Percentiles rank a stretch among this genome's conserved stretches.
phyloP scores from a whole-genome alignment of 2,113 vertebrate species.

The Silurus glanis region DNA sequence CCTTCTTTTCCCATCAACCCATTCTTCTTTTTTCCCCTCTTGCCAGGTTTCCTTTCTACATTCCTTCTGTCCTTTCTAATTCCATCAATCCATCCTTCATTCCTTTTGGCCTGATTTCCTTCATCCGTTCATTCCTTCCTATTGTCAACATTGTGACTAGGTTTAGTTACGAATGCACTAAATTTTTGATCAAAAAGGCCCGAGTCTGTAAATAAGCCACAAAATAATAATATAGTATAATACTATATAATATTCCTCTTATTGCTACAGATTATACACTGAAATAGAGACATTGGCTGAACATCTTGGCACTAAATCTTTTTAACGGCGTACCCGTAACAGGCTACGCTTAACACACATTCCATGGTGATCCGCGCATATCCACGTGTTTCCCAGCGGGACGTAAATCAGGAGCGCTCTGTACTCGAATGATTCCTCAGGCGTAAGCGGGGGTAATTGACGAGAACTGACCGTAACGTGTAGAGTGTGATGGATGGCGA shows the following conservation, averaged over 20 bases:
- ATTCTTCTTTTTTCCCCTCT: no score
- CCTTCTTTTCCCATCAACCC: no score
- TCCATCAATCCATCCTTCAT: no score
- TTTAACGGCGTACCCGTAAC: slow-evolving; percentile 21
- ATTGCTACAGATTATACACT: neutral
- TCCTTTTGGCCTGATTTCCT: no score
- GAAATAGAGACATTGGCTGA: neutral
- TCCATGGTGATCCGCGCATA: slow-evolving; percentile 10
- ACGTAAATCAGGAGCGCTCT: slow-evolving; percentile 38
- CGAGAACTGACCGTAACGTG: slow-evolving; percentile 10
- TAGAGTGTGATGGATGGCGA: slow-evolving; percentile 57
- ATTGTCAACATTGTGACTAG: neutral
- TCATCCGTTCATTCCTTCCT: no score
- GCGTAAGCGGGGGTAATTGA: slow-evolving; percentile 19
- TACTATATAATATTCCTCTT: neutral
- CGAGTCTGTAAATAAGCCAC: neutral
- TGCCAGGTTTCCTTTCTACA: no score
- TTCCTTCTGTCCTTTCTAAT: no score
- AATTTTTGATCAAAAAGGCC: no score
- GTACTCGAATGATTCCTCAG: slow-evolving; percentile 17
- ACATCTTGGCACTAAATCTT: slow-evolving; percentile 12
- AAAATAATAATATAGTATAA: neutral
- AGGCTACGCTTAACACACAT: neutral
- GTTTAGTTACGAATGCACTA: no score
- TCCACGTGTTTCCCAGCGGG: slow-evolving; percentile 11